Percentiles rank a stretch among this genome's conserved stretches.
Evolutionary conservation across 2,113 vertebrate genomes (phyloP).

Genomic region (Proterorhinus semilunaris): DNA sequence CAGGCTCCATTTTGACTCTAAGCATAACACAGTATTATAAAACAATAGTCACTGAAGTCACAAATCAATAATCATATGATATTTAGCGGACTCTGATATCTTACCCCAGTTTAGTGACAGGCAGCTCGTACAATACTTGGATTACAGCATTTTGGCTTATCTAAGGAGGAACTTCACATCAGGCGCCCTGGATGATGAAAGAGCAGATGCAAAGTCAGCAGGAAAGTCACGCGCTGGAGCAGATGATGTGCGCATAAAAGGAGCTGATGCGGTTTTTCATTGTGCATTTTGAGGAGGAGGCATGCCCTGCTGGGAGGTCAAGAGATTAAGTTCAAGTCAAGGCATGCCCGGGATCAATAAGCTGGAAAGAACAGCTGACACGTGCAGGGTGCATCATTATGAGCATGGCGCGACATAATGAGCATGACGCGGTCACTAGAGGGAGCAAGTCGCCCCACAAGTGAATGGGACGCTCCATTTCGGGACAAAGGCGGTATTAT

Average conservation of each 20-base stretch:
- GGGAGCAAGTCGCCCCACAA: slow-evolving; percentile 21
- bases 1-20: slow-evolving; percentile 41
- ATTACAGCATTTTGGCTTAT: slow-evolving; percentile 3
- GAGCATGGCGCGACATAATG: too few species aligned
- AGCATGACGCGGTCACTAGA: slow-evolving; percentile 41
- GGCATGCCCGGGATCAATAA: slow-evolving; percentile 33
- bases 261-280: slow-evolving; percentile 53
- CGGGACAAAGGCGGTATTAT: slow-evolving; percentile 6
- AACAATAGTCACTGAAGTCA: slow-evolving; percentile 19
- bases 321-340: slow-evolving; percentile 6
- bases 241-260: slow-evolving; percentile 41
- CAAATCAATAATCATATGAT: slow-evolving; percentile 47
- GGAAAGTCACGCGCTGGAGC: background rate
- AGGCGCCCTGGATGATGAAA: slow-evolving; percentile 28
- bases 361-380: slow-evolving; percentile 7
- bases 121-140: slow-evolving; percentile 1
- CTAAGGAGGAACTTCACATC: slow-evolving; percentile 24
- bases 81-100: slow-evolving; percentile 1
- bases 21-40: slow-evolving; percentile 4
- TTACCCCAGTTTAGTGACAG: slow-evolving; percentile 6
- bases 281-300: slow-evolving; percentile 21
- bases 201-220: slow-evolving; percentile 33
- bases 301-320: slow-evolving; percentile 7
- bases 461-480: slow-evolving; percentile 36
- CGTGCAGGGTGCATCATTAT: too few species aligned